A percentile compares a stretch with the other conserved stretches of the same genome.
phyloP scores from a whole-genome alignment of 2,113 vertebrate species.

The Protobothrops flavoviridis region DNA sequence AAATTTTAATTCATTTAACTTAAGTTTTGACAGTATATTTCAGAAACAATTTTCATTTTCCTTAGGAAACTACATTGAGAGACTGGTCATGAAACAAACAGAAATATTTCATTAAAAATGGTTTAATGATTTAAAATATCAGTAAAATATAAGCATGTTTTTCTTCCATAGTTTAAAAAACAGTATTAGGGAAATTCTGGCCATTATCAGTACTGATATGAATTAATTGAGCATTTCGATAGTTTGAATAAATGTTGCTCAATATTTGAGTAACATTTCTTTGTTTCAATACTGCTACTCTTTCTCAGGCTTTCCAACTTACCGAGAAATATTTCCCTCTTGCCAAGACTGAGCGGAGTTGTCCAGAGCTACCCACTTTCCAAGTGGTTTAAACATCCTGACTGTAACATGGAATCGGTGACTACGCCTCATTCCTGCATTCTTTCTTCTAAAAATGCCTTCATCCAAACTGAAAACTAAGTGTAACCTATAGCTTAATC shows the following conservation, averaged over 20 bases:
- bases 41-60: not conserved
- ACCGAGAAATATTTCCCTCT: not conserved
- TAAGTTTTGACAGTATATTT: not conserved
- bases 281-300: not conserved
- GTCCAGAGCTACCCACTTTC: not conserved
- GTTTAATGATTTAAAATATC: not conserved
- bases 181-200: not conserved
- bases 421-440: not conserved
- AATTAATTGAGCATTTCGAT: not conserved
- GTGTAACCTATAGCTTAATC: not conserved
- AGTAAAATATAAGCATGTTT: not conserved
- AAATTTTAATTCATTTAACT: not conserved
- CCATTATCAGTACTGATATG: not conserved
- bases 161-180: not conserved
- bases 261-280: not conserved
- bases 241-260: not conserved
- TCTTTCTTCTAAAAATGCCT: not conserved
- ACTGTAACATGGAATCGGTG: not conserved
- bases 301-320: not conserved
- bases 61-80: not conserved
- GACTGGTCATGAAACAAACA: not conserved
- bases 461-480: accelerated
- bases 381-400: slow-evolving; percentile 12
- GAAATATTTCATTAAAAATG: not conserved
- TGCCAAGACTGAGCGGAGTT: not conserved